Evolutionary conservation across 2,113 vertebrate genomes (phyloP).

Genomic region (Asarcornis scutulata): DNA sequence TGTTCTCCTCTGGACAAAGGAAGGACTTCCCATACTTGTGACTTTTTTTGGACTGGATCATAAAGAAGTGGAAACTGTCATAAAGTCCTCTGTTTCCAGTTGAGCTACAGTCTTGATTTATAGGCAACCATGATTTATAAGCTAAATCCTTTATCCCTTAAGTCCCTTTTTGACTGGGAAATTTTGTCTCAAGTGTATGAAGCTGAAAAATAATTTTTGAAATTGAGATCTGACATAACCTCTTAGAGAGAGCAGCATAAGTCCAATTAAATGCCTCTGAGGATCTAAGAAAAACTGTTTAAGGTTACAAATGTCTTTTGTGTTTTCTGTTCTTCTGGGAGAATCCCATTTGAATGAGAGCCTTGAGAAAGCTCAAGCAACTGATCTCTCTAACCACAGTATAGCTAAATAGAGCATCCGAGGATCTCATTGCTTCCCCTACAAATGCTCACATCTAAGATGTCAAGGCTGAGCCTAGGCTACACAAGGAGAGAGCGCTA

Average conservation of each 20-base stretch:
- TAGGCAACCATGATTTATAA: neutral
- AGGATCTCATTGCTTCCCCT: constrained; percentile 23
- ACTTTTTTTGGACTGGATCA: neutral
- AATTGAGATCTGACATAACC: neutral
- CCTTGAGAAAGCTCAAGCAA: constrained; percentile 40
- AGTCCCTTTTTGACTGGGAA: neutral
- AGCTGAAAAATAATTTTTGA: neutral
- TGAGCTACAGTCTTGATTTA: neutral
- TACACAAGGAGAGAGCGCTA: neutral
- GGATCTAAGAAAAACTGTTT: constrained; percentile 1
- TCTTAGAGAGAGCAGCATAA: neutral
- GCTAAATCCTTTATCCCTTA: neutral
- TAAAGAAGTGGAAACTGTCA: neutral
- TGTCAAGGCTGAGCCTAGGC: neutral
- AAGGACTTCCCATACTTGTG: neutral
- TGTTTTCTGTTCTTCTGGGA: constrained; percentile 29
- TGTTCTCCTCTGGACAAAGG: neutral
- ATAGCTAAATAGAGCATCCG: constrained; percentile 56
- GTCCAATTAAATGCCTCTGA: constrained; percentile 3
- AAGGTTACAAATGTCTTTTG: constrained; percentile 23
- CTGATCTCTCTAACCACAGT: constrained; percentile 18
- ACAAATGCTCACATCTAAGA: constrained; percentile 16
- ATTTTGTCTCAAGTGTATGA: neutral
- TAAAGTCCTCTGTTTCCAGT: neutral
- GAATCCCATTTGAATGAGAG: constrained; percentile 18